Base-by-base conservation (phyloP, 23 tunicate genomes). In the Clavelina lepadiformis region DNA sequence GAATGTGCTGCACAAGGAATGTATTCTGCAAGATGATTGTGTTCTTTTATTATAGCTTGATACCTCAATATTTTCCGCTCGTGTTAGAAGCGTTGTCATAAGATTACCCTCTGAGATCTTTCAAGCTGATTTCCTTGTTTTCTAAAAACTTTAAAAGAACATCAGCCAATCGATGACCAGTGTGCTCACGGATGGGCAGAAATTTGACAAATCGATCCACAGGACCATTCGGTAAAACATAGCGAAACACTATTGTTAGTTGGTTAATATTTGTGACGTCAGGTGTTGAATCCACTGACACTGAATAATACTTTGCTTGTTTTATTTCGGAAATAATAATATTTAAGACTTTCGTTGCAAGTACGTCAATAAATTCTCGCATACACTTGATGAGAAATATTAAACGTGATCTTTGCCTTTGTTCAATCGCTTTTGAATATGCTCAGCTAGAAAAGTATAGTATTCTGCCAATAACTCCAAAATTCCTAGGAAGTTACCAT, bases 401-500 rank as follows among this genome's bases (percentile, higher is more conserved):
- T n/a, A n/a, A n/a, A n/a, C n/a, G n/a, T n/a, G 22, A 13, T 19
- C 23, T 54, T 8, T 15, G n/a, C n/a, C n/a, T n/a, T n/a, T n/a
- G n/a, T n/a, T n/a, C n/a, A n/a, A n/a, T n/a, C 23, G n/a, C n/a
- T n/a, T n/a, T n/a, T n/a, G n/a, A n/a, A n/a, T n/a, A n/a, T n/a
- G n/a, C n/a, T n/a, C n/a, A n/a, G n/a, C n/a, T n/a, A n/a, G n/a
- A n/a, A n/a, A n/a, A n/a, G n/a, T n/a, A n/a, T n/a, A n/a, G n/a
- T n/a, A n/a, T n/a, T n/a, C n/a, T n/a, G 24, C 51, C 50, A 72
- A 25, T 8, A 72, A 34, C 38, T 72, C 78, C 49, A 72, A 34
- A 19, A 72, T 15, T 61, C 78, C 78, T 36, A 72, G 50, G 28
- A 58, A 72, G 51, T 72, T 72, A 2, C 68, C 70, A 60, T 60